Conservation (phyloP, 2,113 vertebrate genomes). For the Pygoscelis antarcticus region DNA sequence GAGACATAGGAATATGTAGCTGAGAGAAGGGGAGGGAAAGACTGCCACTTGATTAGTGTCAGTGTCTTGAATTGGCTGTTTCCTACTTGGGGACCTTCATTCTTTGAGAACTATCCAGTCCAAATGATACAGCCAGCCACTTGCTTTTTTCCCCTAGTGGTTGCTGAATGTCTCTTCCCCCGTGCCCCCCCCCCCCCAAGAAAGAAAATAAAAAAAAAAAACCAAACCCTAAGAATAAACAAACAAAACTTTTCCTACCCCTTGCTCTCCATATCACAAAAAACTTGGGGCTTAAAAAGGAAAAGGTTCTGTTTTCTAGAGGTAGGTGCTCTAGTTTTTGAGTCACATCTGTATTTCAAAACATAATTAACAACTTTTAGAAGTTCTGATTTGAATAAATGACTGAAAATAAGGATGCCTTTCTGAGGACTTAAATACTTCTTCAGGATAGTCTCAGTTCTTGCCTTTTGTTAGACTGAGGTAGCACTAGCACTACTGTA, state of each 20-base stretch:
- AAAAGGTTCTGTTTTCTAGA: neutral
- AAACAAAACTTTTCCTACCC: neutral
- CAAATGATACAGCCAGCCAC: neutral
- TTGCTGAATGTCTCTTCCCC: neutral
- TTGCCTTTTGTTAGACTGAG: neutral
- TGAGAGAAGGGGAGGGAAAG: conserved; percentile 32
- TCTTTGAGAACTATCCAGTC: neutral
- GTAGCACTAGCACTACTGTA: neutral
- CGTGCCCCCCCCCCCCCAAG: accelerated
- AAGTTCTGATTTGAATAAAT: neutral
- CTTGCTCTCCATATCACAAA: neutral
- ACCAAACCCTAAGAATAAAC: neutral
- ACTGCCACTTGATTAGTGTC: neutral
- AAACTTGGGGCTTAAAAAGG: neutral
- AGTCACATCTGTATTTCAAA: neutral
- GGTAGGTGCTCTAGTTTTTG: neutral
- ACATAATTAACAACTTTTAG: neutral
- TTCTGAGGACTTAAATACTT: neutral
- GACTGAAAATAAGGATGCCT: neutral
- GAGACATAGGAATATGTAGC: neutral
- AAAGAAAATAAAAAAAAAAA: neutral
- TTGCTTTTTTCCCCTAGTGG: neutral
- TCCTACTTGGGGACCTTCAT: neutral
- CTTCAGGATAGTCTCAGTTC: neutral
- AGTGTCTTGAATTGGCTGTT: neutral